Evolutionary conservation across 2,113 vertebrate species (phyloP), one percentile per base, ranked within the genome.

Genomic region (Cyprinodon brontotheroides): DNA sequence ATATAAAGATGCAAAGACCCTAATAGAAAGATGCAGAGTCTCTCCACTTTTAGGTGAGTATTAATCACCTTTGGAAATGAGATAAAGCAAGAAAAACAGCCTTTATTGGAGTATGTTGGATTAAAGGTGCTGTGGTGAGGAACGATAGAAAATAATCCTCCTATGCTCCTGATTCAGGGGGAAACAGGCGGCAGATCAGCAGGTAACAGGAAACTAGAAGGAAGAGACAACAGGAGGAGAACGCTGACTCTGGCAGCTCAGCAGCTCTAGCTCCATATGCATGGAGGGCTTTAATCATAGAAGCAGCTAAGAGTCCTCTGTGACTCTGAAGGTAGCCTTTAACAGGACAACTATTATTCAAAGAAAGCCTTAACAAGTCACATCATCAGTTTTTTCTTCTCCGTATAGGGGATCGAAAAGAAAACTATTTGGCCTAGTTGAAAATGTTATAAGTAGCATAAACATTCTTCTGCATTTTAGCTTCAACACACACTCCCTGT

Each of bases 171-270:
- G 29, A 68, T 20, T 62, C 22, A 29, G 6, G 8, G 48, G n/a
- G 17, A 59, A 38, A 68, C 84, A 85, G 87, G 38, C 73, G 78
- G 79, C 36, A 22, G 38, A 72, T 72, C 87, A 87, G 87, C 84
- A 67, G 87, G 80, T 74, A 29, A 47, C 22, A 50, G 68, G 41
- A 48, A 85, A 71, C 37, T 64, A 65, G 48, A 62, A 82, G 48
- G 47, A 78, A 60, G 13, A 50, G 13, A 14, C 48, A 40, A 45
- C 39, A 61, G 67, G 59, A 48, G 57, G 72, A 4, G 59, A 70
- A 70, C 67, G 74, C 50, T 77, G 70, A 72, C 20, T 50, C 20
- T 12, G 20, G 7, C 4, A 10, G 47, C 50, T 59, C 8, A 47
- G 47, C 7, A 11, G 15, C 39, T 61, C 45, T 78, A 39, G n/a